Conservation (phyloP, 2,113 vertebrate species). For the Proterorhinus semilunaris region DNA sequence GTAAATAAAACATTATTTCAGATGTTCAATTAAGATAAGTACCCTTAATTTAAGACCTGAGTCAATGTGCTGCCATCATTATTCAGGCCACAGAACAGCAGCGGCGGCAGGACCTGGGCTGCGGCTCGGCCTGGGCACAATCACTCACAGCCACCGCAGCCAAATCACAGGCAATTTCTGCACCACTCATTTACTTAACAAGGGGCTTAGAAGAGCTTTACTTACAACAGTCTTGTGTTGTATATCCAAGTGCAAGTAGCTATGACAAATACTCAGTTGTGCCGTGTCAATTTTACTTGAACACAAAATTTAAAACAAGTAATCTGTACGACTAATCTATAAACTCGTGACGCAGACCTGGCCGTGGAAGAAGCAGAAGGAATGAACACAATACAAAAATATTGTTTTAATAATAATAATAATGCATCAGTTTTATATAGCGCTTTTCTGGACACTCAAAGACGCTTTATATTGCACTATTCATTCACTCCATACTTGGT, state of each 20-base stretch:
- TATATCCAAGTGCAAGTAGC: not conserved
- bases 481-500: no score
- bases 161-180: constrained; percentile 83
- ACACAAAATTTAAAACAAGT: not conserved
- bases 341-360: not conserved
- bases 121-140: constrained; percentile 69
- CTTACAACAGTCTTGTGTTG: constrained; percentile 11
- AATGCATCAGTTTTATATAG: no score
- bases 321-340: not conserved
- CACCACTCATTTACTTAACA: constrained; percentile 78
- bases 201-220: constrained; percentile 36
- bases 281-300: not conserved
- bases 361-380: not conserved
- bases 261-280: not conserved
- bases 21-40: constrained; percentile 85
- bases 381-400: not conserved
- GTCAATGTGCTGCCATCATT: constrained; percentile 75
- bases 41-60: constrained; percentile 82
- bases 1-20: constrained; percentile 84
- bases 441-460: no score
- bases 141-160: constrained; percentile 72
- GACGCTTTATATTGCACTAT: no score
- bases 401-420: no score
- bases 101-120: constrained; percentile 54
- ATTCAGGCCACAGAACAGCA: constrained; percentile 67